Conservation (phyloP, 2,797 vertebrate species). For the Enteromius viviparus region DNA sequence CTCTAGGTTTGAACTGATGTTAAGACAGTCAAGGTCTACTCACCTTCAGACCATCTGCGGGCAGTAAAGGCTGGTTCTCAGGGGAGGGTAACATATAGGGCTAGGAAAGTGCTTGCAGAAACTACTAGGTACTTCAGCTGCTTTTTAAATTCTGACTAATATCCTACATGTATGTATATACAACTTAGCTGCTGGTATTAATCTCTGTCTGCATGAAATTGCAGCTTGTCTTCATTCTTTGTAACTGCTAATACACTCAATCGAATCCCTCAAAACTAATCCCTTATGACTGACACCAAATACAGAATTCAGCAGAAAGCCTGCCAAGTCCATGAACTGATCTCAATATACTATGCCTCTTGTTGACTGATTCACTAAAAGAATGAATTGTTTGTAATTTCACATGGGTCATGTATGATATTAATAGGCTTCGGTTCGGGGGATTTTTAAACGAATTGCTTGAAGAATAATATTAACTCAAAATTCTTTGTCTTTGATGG, state of each 20-base stretch:
- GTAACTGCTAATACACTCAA: background rate
- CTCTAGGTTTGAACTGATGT: background rate
- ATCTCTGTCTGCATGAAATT: no score
- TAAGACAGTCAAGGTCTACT: constrained; percentile 7
- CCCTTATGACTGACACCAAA: background rate
- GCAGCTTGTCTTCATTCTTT: background rate
- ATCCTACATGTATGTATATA: background rate
- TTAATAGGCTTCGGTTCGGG: background rate
- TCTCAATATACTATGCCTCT: background rate
- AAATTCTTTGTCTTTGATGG: background rate
- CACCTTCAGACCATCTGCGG: constrained; percentile 3
- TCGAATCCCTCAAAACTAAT: background rate
- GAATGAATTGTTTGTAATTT: background rate
- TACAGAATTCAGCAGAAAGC: background rate
- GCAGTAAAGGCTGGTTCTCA: constrained; percentile 24
- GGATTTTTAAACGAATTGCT: background rate
- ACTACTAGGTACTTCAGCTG: background rate
- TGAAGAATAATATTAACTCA: background rate
- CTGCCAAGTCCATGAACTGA: background rate
- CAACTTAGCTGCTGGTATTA: no score
- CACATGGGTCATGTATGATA: background rate
- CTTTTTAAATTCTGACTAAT: background rate
- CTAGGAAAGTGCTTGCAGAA: background rate
- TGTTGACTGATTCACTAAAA: background rate
- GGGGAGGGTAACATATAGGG: background rate